Base-by-base conservation (phyloP, 2,888 invertebrate species). In the Machimus rusticus region DNA sequence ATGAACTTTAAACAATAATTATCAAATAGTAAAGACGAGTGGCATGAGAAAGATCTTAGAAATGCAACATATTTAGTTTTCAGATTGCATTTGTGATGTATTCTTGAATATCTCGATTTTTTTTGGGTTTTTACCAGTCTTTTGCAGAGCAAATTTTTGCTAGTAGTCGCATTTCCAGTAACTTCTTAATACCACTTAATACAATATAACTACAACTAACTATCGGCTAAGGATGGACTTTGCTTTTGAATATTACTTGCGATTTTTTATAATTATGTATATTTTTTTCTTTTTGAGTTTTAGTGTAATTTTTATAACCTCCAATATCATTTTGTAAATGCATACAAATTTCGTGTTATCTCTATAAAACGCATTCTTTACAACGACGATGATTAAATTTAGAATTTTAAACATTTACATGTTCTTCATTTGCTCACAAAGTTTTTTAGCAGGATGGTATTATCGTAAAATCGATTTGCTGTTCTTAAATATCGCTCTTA, bases 201-300 rank as follows among this genome's bases (percentile, higher is more conserved):
- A 37, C 76, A 37, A 76, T 28, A 37, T 76, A 34, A 28, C 76
- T 76, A 76, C 66, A 76, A n/a, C 37, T 76, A 76, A 37, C 37
- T 79, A 79, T n/a, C 23, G 39, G 19, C 79, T 82, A 82, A 57
- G 82, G 57, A 82, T 57, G 82, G 82, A 82, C 37, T 51, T 81
- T 46, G 51, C 55, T 34, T 81, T 51, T 51, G 28, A 81, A 66
- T 66, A 66, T 9, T 66, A 66, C 66, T 23, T 66, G 23, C 23
- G 66, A 66, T 23, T 66, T 66, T 66, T 28, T 66, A 46, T 46
- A 14, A 46, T 14, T 14, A 46, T 46, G 12, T 46, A 46, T 16
- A 43, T 46, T 14, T 46, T 46, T 51, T n/a, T 34, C 3, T 77
- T 77, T 77, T 34, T n/a, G 1, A 31, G 9, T 43, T 46, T 37